Evolutionary conservation across 2,113 vertebrate species (phyloP).

Genomic region (Phalacrocorax pelagicus): DNA sequence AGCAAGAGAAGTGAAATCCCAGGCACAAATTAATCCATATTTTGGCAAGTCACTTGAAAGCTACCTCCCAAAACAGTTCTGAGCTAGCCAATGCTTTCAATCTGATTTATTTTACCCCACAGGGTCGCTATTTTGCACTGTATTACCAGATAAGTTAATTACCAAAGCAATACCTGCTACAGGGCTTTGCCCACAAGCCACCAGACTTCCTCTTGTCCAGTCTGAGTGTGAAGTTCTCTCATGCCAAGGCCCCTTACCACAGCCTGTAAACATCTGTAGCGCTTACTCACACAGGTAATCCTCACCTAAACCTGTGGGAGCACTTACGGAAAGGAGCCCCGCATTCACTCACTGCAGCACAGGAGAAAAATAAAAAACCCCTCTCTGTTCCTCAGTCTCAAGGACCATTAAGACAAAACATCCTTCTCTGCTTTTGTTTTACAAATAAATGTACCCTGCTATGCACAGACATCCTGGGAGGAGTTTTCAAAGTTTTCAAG

Average conservation of each 20-base stretch:
- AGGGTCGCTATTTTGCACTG: not conserved
- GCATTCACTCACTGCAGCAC: not conserved
- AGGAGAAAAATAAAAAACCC: not conserved
- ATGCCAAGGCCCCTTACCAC: not conserved
- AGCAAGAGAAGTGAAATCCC: not conserved
- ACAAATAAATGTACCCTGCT: constrained; percentile 38
- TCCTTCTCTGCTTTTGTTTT: not conserved
- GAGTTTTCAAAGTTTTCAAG: not conserved
- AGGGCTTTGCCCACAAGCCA: constrained; percentile 21
- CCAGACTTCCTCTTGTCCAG: not conserved
- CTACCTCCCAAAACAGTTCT: not conserved
- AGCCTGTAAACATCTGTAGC: not conserved
- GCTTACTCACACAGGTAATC: not conserved
- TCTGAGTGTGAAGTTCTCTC: not conserved
- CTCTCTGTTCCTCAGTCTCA: not conserved
- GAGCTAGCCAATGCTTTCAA: not conserved
- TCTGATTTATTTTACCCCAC: not conserved
- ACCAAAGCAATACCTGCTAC: not conserved
- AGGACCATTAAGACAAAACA: constrained; percentile 18
- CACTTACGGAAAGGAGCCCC: not conserved
- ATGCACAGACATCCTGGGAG: not conserved
- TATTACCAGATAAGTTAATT: not conserved
- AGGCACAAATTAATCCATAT: not conserved
- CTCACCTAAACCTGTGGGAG: not conserved
- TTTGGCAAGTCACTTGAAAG: not conserved